A percentile compares a stretch with the other conserved stretches of the same genome.
Conservation (phyloP, 2,888 invertebrate genomes). For the Frankliniella fusca region DNA sequence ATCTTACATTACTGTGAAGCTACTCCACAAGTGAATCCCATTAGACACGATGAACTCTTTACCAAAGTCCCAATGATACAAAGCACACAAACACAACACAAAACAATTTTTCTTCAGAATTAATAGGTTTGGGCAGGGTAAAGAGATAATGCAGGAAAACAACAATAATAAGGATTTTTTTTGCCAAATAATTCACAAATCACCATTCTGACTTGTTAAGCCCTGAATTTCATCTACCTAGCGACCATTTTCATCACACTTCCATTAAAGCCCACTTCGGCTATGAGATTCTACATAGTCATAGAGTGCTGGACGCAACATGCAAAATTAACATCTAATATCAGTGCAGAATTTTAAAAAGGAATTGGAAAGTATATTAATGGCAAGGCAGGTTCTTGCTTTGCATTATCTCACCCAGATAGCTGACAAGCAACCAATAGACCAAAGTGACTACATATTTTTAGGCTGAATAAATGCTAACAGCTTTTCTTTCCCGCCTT, state of each 20-base stretch:
- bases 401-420: neutral
- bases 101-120: neutral
- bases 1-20: neutral
- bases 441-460: neutral
- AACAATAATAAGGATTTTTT: neutral
- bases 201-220: neutral
- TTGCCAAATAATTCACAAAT: neutral
- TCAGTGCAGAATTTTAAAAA: neutral
- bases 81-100: conserved; percentile 6
- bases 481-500: neutral
- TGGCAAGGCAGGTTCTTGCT: neutral
- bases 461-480: neutral
- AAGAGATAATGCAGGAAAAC: neutral
- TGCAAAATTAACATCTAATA: neutral
- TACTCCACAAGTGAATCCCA: neutral
- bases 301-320: neutral
- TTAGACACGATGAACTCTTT: neutral
- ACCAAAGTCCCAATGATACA: neutral
- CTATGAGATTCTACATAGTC: neutral
- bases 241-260: neutral
- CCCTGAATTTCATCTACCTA: neutral
- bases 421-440: neutral
- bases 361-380: neutral
- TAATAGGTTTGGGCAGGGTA: neutral
- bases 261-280: neutral